Evolutionary conservation across 2,888 invertebrate species (phyloP), one percentile per base, ranked within the genome.

Genomic region (Hylaea fasciaria): DNA sequence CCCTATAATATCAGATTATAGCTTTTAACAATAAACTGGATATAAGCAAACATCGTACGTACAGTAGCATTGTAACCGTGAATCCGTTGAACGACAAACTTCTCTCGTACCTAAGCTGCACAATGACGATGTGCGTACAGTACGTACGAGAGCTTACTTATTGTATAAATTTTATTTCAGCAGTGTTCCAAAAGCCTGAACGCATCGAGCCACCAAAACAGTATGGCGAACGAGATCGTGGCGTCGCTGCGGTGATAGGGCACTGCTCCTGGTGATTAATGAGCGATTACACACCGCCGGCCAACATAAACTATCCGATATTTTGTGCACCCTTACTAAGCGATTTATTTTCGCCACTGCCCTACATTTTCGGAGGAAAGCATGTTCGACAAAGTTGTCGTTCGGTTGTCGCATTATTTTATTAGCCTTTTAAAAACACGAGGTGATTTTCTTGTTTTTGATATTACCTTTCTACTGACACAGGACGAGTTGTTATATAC

Each of bases 231-330:
- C 84, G 93, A 93, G 87, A 91, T 93, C 79, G 85, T 87, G 73
- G 86, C 91, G 59, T 87, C 92, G 74, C 85, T 92, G 77, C 92
- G 93, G 92, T 93, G 93, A 93, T 93, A 92, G 86, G 83, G 81
- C 84, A 85, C 82, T 82, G 79, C 74, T 73, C 74, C 70, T 62
- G 75, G 82, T 86, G 83, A 87, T 87, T 87, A 85, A 88, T 88
- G 83, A 86, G 74, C 83, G 84, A 86, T 87, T 85, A 86, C 82
- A 75, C 76, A 78, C 82, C 78, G 78, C 76, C 66, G 62, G 77
- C 80, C 77, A 74, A 82, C 83, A 79, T 86, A 83, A 85, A 85
- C 87, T 87, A 86, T 82, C 81, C 83, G 86, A 87, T 85, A 82
- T 85, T 81, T 78, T 76, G 49, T 46, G 51, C 46, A 75, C 78